These are phyloP conservation scores for human DNA, from an alignment of 2,113 vertebrate species.

Conservation along the genomic window DNA sequence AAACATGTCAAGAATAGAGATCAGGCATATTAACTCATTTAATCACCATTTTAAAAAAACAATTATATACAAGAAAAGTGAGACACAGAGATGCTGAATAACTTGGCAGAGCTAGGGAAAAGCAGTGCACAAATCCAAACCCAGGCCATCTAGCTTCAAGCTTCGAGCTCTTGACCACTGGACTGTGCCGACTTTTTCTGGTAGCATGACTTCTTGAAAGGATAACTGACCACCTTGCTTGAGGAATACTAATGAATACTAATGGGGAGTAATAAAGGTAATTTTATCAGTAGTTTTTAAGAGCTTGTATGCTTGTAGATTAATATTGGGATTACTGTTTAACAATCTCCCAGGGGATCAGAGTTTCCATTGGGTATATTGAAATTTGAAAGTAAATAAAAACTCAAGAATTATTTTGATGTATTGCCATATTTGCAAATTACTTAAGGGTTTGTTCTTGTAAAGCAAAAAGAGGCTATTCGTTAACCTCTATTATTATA, in stretches of 20 bases:
- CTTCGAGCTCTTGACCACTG: background rate
- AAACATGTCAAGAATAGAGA: background rate
- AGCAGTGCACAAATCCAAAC: background rate
- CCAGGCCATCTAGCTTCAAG: background rate
- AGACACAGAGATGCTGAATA: background rate
- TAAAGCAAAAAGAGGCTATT: background rate
- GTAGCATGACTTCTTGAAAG: background rate
- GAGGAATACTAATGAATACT: background rate
- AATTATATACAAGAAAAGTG: background rate
- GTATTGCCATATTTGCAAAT: background rate
- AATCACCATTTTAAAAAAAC: background rate
- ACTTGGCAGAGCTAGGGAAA: background rate
- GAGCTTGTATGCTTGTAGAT: background rate
- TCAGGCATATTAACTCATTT: background rate
- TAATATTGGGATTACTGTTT: background rate
- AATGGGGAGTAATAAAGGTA: background rate
- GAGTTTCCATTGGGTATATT: background rate
- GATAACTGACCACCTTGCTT: background rate
- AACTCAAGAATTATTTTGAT: background rate
- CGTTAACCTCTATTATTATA: background rate
- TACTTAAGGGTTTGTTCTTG: background rate
- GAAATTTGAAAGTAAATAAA: constrained; percentile 18
- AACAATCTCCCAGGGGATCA: background rate
- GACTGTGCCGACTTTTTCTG: background rate
- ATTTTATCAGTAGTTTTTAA: background rate